phyloP scores from a whole-genome alignment of 2,888 invertebrate species.

The Latrodectus elegans region DNA sequence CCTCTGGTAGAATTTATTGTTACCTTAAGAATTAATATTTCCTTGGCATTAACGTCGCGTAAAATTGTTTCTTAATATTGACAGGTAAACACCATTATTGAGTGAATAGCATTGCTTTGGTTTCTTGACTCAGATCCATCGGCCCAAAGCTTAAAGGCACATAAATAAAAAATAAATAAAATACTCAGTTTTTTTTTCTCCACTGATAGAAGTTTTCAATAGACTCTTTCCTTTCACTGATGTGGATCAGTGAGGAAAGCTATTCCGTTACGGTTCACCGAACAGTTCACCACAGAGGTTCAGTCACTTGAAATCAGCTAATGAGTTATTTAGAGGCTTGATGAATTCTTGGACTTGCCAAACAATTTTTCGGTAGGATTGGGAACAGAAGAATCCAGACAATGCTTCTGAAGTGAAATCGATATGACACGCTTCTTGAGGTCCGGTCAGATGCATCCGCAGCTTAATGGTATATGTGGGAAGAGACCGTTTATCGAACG shows the following conservation, averaged over 20 bases:
- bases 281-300: conserved; percentile 16
- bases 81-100: not conserved
- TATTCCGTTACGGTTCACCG: conserved; percentile 35
- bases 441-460: not conserved
- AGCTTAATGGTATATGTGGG: not conserved
- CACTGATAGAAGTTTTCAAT: conserved; percentile 33
- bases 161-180: not conserved
- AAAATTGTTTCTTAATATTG: conserved; percentile 25
- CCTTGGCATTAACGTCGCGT: conserved; percentile 15
- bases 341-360: conserved; percentile 24
- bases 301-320: conserved; percentile 29
- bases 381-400: not conserved
- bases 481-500: too few species aligned
- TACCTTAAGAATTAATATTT: not conserved
- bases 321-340: conserved; percentile 17
- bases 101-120: conserved; percentile 19
- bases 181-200: not conserved
- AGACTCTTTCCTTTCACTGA: conserved; percentile 19
- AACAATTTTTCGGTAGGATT: conserved; percentile 17
- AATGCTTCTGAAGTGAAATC: not conserved
- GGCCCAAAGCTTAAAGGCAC: conserved; percentile 46
- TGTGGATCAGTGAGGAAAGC: conserved; percentile 7
- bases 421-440: not conserved
- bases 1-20: not conserved
- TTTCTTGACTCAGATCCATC: conserved; percentile 48